phyloP scores from a whole-genome alignment of 1,140 invertebrate species.

The Leptinotarsa defecta region DNA sequence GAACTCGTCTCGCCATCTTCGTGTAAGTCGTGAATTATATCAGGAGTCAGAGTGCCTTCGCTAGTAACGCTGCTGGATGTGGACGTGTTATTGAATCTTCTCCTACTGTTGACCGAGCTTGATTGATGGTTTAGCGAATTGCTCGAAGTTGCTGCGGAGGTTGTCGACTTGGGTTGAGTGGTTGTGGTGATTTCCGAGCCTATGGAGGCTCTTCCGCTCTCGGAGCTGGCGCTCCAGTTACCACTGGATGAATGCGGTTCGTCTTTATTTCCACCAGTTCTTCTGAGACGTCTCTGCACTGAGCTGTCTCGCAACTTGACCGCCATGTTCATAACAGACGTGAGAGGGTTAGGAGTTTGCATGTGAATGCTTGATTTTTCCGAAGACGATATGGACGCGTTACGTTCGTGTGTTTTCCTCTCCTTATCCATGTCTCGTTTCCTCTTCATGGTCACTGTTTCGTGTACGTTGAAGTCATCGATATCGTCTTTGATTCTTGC shows the following conservation, averaged over 20 bases:
- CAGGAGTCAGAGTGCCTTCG: slow-evolving; percentile 83
- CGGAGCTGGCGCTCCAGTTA: slow-evolving; percentile 91
- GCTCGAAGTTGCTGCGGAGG: slow-evolving; percentile 68
- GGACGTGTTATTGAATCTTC: slow-evolving; percentile 70
- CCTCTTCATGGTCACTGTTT: slow-evolving; percentile 65
- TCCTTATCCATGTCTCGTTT: slow-evolving; percentile 61
- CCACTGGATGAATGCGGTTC: slow-evolving; percentile 87
- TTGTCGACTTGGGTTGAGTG: slow-evolving; percentile 72
- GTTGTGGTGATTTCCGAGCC: slow-evolving; percentile 78
- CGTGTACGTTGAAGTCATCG: slow-evolving; percentile 67
- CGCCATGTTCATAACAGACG: slow-evolving; percentile 62
- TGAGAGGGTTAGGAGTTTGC: slow-evolving; percentile 60
- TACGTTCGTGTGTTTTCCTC: slow-evolving; percentile 68
- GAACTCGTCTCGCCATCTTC: slow-evolving; percentile 91
- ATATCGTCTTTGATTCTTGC: slow-evolving; percentile 42
- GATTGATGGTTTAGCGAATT: slow-evolving; percentile 68
- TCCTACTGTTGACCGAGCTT: slow-evolving; percentile 70
- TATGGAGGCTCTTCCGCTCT: slow-evolving; percentile 83
- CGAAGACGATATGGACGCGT: slow-evolving; percentile 71
- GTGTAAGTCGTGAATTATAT: slow-evolving; percentile 72
- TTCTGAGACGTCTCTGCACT: slow-evolving; percentile 65
- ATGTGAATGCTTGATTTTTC: slow-evolving; percentile 68
- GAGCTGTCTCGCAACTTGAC: slow-evolving; percentile 77
- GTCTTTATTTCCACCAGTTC: slow-evolving; percentile 64
- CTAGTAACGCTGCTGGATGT: slow-evolving; percentile 82